Conservation (phyloP, 2,888 invertebrate species). For the Vandiemenella viatica region DNA sequence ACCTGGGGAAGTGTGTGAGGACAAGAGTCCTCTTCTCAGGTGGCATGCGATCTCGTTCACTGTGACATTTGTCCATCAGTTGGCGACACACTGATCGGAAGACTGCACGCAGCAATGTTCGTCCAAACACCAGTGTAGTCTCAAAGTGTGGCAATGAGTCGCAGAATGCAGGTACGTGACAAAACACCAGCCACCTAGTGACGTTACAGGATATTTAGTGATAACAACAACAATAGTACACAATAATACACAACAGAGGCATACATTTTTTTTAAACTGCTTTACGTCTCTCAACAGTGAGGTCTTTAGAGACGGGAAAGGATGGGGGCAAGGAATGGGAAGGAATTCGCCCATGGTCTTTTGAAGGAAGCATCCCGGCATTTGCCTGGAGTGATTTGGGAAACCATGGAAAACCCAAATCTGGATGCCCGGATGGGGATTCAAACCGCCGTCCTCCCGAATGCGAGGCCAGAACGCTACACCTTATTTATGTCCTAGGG, state of each 20-base stretch:
- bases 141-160: conserved; percentile 84
- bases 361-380: too few species aligned
- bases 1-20: conserved; percentile 74
- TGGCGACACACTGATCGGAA: conserved; percentile 71
- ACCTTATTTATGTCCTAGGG: too few species aligned
- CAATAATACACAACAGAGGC: background rate
- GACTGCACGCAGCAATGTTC: conserved; percentile 69
- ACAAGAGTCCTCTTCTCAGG: conserved; percentile 70
- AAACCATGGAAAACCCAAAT: too few species aligned
- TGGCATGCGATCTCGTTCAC: conserved; percentile 78
- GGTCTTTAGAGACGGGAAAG: too few species aligned
- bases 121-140: conserved; percentile 80
- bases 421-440: too few species aligned
- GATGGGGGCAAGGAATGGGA: too few species aligned
- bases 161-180: conserved; percentile 89
- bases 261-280: too few species aligned
- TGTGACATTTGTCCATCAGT: conserved; percentile 79
- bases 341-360: too few species aligned
- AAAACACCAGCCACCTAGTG: conserved; percentile 82
- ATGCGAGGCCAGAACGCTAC: too few species aligned
- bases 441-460: too few species aligned
- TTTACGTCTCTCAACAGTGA: too few species aligned
- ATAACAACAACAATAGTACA: background rate
- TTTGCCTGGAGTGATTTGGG: too few species aligned
- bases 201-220: conserved; percentile 9